Conservation (phyloP, 1,140 invertebrate genomes). For the Drosophila asahinai region DNA sequence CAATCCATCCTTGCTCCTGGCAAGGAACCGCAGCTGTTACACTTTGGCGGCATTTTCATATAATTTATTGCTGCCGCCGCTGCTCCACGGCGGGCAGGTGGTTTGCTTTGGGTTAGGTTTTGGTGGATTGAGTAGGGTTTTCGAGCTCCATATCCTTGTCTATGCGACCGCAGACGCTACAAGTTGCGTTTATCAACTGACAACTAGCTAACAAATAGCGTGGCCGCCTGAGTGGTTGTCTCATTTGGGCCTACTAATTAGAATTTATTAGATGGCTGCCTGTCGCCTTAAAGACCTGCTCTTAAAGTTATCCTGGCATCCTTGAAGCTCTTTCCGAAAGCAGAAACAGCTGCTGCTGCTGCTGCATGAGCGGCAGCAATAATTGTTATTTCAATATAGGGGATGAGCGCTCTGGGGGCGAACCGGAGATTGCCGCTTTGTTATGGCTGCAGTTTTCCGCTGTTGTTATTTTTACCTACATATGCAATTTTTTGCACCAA, state of each 20-base stretch:
- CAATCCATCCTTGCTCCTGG: slow-evolving; percentile 30
- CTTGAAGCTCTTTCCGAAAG: slow-evolving; percentile 6
- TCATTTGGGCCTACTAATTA: slow-evolving; percentile 69
- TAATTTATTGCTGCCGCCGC: slow-evolving; percentile 69
- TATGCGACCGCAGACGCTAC: slow-evolving; percentile 63
- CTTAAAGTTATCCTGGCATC: slow-evolving; percentile 5
- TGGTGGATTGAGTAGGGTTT: slow-evolving; percentile 43
- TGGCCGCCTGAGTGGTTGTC: slow-evolving; percentile 42
- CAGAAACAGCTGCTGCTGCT: slow-evolving; percentile 15
- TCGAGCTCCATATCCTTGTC: slow-evolving; percentile 39
- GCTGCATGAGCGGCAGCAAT: slow-evolving; percentile 23
- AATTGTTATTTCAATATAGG: slow-evolving; percentile 51
- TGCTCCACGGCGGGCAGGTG: slow-evolving; percentile 38
- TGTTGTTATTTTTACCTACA: slow-evolving; percentile 76
- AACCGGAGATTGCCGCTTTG: slow-evolving; percentile 46
- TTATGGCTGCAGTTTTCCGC: slow-evolving; percentile 63
- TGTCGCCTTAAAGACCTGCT: slow-evolving; percentile 46
- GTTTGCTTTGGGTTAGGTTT: slow-evolving; percentile 20
- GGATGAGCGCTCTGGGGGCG: not conserved
- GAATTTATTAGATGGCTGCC: slow-evolving; percentile 64
- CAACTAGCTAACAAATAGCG: slow-evolving; percentile 69
- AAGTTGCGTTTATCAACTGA: slow-evolving; percentile 79
- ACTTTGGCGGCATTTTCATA: slow-evolving; percentile 81
- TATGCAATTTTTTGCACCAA: slow-evolving; percentile 70
- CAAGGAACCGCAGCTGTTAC: slow-evolving; percentile 73